These are phyloP conservation scores for Cyprinodon variegatus DNA, from an alignment of 2,113 vertebrate genomes.

Conservation along the genomic window DNA sequence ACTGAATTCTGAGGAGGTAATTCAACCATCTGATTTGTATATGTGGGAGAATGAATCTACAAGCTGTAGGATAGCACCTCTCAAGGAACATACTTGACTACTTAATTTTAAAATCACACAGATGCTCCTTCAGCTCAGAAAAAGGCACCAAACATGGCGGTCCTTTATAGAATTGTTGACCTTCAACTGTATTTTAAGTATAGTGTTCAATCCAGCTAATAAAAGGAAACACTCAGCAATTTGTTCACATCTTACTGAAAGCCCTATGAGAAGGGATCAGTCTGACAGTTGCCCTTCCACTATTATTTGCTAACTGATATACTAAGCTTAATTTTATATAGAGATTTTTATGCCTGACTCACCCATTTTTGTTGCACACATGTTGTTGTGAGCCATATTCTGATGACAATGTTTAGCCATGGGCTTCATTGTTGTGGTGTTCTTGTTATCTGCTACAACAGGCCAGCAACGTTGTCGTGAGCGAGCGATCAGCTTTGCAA, in stretches of 20 bases:
- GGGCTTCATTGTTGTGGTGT: background rate
- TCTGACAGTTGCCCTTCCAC: too few species aligned
- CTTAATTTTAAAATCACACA: background rate
- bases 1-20: background rate
- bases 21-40: background rate
- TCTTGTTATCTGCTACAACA: background rate
- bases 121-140: background rate
- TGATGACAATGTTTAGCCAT: background rate
- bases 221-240: too few species aligned
- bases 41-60: too few species aligned
- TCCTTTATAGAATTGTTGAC: background rate
- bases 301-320: too few species aligned
- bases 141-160: background rate
- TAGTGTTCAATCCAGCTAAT: too few species aligned
- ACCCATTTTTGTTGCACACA: background rate
- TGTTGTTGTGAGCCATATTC: background rate
- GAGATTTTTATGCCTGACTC: background rate
- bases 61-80: background rate
- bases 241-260: background rate
- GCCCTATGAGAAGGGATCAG: too few species aligned
- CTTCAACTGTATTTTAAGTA: background rate
- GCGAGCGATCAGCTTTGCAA: slow-evolving; percentile 33
- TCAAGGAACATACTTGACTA: background rate
- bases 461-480: slow-evolving; percentile 4
- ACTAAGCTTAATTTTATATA: too few species aligned